Percentiles rank a stretch among this genome's conserved stretches.
phyloP scores from a whole-genome alignment of 1,140 invertebrate genomes.

The Centruroides vittatus region DNA sequence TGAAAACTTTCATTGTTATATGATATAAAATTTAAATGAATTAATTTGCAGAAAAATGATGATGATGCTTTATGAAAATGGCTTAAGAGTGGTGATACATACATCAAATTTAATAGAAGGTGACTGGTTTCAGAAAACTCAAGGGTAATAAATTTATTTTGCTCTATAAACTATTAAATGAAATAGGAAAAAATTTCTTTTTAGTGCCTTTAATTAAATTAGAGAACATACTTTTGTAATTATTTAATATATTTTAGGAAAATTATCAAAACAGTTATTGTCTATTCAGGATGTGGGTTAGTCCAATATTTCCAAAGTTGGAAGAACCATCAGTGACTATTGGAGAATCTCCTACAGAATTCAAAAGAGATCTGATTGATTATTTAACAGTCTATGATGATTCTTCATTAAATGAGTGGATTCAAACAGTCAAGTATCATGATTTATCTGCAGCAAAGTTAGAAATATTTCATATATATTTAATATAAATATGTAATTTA shows the following conservation, averaged over 20 bases:
- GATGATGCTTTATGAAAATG: constrained; percentile 62
- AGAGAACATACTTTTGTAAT: no score
- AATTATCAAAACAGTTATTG: background rate
- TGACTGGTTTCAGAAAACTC: constrained; percentile 88
- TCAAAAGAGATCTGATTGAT: constrained; percentile 66
- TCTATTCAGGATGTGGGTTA: constrained; percentile 60
- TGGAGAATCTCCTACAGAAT: constrained; percentile 69
- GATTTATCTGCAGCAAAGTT: constrained; percentile 71
- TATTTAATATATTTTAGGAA: no score
- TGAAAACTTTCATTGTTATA: no score
- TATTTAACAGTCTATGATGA: constrained; percentile 64
- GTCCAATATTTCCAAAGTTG: constrained; percentile 53
- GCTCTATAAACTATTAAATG: background rate
- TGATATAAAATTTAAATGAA: background rate
- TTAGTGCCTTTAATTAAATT: background rate
- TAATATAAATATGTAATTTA: background rate
- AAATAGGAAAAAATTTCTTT: constrained; percentile 1
- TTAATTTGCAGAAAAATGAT: constrained; percentile 60
- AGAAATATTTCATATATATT: constrained; percentile 1
- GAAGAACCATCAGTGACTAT: constrained; percentile 35
- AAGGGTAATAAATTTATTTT: constrained; percentile 47
- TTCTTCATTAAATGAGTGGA: constrained; percentile 51
- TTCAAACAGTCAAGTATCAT: constrained; percentile 49
- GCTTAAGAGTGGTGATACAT: constrained; percentile 68
- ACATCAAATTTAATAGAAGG: constrained; percentile 81